Base-by-base conservation (phyloP, 2,888 invertebrate species). In the Drosophila neonasuta region DNA sequence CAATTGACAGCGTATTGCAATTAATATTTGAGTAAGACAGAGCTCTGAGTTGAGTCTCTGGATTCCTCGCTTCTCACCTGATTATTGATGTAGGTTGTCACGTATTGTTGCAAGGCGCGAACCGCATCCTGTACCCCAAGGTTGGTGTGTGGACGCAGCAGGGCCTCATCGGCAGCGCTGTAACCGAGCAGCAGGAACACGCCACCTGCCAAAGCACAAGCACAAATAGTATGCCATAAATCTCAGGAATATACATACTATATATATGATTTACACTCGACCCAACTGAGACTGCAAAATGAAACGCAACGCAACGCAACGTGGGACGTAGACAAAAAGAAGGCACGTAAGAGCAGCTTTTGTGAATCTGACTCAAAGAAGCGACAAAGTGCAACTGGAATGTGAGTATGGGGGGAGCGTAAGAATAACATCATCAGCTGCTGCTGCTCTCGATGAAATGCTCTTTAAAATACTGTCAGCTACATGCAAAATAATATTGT, bases 131-230 rank as follows among this genome's bases (percentile, higher is more conserved):
- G 95, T 52, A 97, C 95, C 7, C 96, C 96, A 58, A 96, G 93
- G 64, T 96, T 95, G 3, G 96, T 96, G 90, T 96, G 95, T 36
- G 95, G 96, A 77, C 95, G 93, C 80, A 97, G 92, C 62, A 96
- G 92, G 0, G 94, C 94, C 91, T 97, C 97, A 90, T 97, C 97
- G n/a, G 95, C 95, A 66, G 96, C 95, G 86, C 97, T 97, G 91
- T 96, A 97, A 62, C 97, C 97, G 63, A 97, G 94, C 90, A 97
- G 95, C 74, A 97, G 93, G 91, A 96, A 97, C 41, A 97, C 95
- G 39, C 97, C 97, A 91, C 96, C 96, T 60, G 95, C 29, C 72
- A 42, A 54, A 46, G 55, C 44, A 68, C 24, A 59, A 68, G 34
- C 34, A 56, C 61, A 69, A 60, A 48, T 39, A 46, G 55, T 48